Conservation (phyloP, 2,797 vertebrate species). For the Xenops minutus region DNA sequence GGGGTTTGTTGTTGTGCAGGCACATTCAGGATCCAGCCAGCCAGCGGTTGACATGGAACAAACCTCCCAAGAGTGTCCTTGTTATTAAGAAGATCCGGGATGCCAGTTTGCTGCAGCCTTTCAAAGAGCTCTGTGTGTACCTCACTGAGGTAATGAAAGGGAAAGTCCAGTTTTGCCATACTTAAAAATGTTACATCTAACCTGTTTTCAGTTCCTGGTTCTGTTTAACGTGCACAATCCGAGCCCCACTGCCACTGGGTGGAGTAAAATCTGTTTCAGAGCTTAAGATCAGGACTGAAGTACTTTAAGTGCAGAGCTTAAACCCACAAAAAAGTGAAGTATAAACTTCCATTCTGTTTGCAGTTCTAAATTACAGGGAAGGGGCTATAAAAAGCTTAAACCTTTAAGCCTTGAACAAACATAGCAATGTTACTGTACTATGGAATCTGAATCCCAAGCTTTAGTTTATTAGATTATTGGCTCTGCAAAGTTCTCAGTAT, state of each 20-base stretch:
- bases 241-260: fast-evolving
- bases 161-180: not conserved
- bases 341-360: not conserved
- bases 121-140: conserved; percentile 92
- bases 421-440: not conserved
- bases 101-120: conserved; percentile 89
- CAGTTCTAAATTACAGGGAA: not conserved
- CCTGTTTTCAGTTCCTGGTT: fast-evolving
- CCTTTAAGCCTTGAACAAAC: not conserved
- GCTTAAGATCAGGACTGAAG: not conserved
- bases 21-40: conserved; percentile 98
- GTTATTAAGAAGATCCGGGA: conserved; percentile 97
- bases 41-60: conserved; percentile 97
- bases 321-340: not conserved
- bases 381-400: not conserved
- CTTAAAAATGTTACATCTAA: not conserved
- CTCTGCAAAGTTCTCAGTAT: not conserved
- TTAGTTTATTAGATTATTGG: not conserved
- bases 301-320: not conserved
- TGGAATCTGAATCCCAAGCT: not conserved
- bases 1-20: conserved; percentile 69
- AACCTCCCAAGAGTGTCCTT: conserved; percentile 94
- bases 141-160: conserved; percentile 84
- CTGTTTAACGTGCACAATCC: not conserved
- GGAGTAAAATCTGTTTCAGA: not conserved